Base-by-base conservation (phyloP, 2,888 invertebrate species). In the Amiota mariae region DNA sequence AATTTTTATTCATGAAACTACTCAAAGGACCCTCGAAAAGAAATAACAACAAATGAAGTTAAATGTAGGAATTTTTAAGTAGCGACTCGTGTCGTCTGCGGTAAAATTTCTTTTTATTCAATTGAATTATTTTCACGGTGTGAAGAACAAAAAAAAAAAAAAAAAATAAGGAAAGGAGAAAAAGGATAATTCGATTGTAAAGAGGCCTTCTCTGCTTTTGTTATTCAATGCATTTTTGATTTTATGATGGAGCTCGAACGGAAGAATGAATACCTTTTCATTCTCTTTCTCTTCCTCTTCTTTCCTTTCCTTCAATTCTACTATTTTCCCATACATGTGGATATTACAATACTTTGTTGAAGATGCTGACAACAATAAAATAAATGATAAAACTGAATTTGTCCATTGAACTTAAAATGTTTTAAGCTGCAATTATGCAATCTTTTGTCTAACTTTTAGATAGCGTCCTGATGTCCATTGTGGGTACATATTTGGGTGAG, bases 171-270 rank as follows among this genome's bases (percentile, higher is more conserved):
- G 6, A 36, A 36, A 64, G 12, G 6, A 64, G 15, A 64, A 63
- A 79, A 79, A 75, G 86, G 85, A 85, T 86, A 83, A 83, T 86
- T 73, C 78, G 86, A 83, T 83, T 86, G 84, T 82, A 73, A 76
- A 71, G 76, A 71, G 75, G 76, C 72, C 75, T 74, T 80, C 75
- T 77, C 6, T 12, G 9, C 8, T 13, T 49, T 48, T 67, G 72
- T 86, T 81, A 86, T 85, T 76, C 85, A 85, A 86, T 83, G 87
- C 83, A 83, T 83, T 86, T 84, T 83, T 85, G 82, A 86, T 83
- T 82, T 85, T 78, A 79, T 78, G 85, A 82, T 82, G n/a, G 24
- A 20, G n/a, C 59, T 11, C 11, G 1, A 20, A 36, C 4, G 36
- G 6, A 36, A 36, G 36, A 36, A 36, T 0, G 36, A 36, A 36